phyloP scores from a whole-genome alignment of 2,113 vertebrate species.

The Propithecus coquereli region DNA sequence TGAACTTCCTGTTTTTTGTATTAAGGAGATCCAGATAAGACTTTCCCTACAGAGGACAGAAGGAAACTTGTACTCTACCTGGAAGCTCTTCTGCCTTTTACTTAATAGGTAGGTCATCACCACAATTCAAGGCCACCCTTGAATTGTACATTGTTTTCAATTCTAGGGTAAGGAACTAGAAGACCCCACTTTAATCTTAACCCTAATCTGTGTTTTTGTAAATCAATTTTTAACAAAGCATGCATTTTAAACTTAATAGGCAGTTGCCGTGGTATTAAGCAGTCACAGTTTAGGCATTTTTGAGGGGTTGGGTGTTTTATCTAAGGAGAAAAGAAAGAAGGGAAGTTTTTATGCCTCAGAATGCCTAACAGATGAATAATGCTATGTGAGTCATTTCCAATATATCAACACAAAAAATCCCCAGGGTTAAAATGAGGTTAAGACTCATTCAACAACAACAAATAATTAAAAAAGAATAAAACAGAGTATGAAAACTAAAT shows the following conservation, averaged over 20 bases:
- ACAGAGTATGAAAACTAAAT: neutral
- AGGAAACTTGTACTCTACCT: neutral
- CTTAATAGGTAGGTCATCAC: neutral
- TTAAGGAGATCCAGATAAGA: neutral
- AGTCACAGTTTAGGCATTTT: neutral
- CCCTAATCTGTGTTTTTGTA: neutral
- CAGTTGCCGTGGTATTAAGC: neutral
- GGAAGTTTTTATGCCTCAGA: neutral
- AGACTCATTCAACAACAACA: neutral
- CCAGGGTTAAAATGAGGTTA: neutral
- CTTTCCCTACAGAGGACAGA: neutral
- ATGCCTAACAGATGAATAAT: neutral
- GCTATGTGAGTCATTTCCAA: neutral
- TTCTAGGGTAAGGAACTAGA: neutral
- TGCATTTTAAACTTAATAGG: neutral
- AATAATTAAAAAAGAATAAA: constrained; percentile 28
- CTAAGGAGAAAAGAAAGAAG: neutral
- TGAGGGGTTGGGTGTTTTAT: neutral
- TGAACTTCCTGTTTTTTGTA: constrained; percentile 23
- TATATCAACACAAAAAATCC: neutral
- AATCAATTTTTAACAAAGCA: neutral
- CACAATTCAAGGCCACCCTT: neutral
- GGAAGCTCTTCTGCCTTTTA: neutral
- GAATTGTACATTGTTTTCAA: neutral
- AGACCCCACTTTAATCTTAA: neutral